Base-by-base conservation (phyloP, 2,113 vertebrate genomes). In the Gavia stellata region DNA sequence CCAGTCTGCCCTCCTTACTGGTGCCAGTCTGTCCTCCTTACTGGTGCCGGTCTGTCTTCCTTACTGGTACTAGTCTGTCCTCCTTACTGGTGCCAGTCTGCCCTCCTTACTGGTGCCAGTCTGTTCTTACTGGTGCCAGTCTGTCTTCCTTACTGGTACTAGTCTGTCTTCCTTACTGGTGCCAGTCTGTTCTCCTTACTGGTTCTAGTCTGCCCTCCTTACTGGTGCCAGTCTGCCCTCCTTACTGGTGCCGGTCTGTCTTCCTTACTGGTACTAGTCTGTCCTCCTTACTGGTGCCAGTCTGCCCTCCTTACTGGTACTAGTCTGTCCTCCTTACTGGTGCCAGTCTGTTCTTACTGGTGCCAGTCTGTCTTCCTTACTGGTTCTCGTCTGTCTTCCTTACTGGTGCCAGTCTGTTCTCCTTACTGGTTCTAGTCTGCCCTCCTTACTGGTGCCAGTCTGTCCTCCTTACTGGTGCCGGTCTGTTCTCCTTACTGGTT, bases 171-270 rank as follows among this genome's bases (percentile, higher is more conserved):
- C 40, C 19, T 21, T 12, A 9, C 59, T 6, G 86, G 59, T 14
- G 0, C 38, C 66, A 24, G 16, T 26, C 36, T 74, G 6, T 3
- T 1, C 12, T 44, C 9, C 10, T 5, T 36, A 10, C 18, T 15
- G 34, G n/a, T 6, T 1, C 44, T 31, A 34, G 34, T 36, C 45
- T 49, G 34, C 3, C 2, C 3, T 9, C 34, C 18, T 12, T 28
- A 12, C 47, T 17, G 21, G 70, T 17, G 2, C 70, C 70, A 14
- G 18, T 25, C 13, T 40, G 15, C 24, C 7, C 25, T 52, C 5
- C 11, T 5, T 40, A 7, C 33, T 7, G n/a, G 68, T 31, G 3
- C 68, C 45, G 12, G 45, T 42, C 29, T 12, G 52, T 21, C 20
- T 9, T 5, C 1, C n/a, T 4, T 18, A 3, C 8, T n/a, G 31